phyloP scores from a whole-genome alignment of 1,140 invertebrate genomes.

The Telenomus remus region DNA sequence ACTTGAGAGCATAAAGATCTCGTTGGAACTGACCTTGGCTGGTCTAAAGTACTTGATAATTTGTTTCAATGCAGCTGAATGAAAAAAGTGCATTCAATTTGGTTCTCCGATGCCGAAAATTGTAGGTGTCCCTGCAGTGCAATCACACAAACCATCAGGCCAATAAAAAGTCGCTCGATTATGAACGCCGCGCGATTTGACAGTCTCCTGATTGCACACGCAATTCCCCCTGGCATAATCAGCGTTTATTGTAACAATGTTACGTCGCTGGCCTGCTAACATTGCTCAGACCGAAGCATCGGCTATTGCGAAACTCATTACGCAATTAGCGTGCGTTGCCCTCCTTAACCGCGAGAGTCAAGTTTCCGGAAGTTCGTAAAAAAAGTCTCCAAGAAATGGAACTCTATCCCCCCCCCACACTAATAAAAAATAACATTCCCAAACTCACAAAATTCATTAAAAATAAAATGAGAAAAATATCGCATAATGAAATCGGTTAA shows the following conservation, averaged over 20 bases:
- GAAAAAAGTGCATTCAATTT: conserved; percentile 1
- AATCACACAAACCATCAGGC: conserved; percentile 8
- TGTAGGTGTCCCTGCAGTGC: neutral
- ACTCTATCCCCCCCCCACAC: conserved; percentile 4
- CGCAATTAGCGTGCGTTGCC: conserved; percentile 41
- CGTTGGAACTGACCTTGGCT: too few species aligned
- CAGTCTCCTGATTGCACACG: conserved; percentile 14
- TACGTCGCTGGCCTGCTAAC: conserved; percentile 3
- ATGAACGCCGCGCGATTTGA: conserved; percentile 27
- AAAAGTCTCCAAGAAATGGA: neutral
- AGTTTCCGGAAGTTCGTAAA: conserved; percentile 19
- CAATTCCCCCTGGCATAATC: conserved; percentile 27
- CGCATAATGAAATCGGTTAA: too few species aligned
- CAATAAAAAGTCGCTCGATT: conserved; percentile 22
- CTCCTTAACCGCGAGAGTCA: conserved; percentile 28
- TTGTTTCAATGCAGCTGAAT: neutral
- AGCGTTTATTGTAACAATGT: conserved; percentile 21
- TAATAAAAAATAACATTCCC: neutral
- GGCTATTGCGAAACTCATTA: conserved; percentile 24
- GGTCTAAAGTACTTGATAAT: too few species aligned
- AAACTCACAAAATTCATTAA: too few species aligned
- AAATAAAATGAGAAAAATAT: too few species aligned
- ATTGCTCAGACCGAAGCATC: conserved; percentile 6
- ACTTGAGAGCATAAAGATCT: too few species aligned
- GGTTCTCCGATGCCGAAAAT: too few species aligned